Evolutionary conservation across 2,113 vertebrate genomes (phyloP).

Genomic region (Chaetura pelagica): DNA sequence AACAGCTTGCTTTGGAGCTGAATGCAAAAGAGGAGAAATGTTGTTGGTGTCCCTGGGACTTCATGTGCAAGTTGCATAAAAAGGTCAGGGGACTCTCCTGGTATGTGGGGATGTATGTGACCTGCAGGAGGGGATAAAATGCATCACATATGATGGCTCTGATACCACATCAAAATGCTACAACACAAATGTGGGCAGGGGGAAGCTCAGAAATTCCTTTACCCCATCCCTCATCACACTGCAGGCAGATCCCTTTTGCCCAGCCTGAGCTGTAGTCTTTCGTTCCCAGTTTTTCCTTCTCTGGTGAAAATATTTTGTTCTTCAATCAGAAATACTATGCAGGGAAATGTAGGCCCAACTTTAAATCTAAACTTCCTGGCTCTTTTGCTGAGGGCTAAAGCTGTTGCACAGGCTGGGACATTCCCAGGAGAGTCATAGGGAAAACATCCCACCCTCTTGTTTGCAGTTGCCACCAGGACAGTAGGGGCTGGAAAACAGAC

Average conservation of each 20-base stretch:
- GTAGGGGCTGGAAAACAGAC: neutral
- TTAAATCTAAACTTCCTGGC: neutral
- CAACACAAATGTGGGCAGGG: neutral
- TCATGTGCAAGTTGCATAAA: neutral
- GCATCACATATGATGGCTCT: neutral
- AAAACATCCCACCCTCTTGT: neutral
- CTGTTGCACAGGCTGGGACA: rapidly evolving
- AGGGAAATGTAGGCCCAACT: neutral
- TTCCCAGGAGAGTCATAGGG: neutral
- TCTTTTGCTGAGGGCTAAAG: neutral
- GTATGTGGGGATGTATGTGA: rapidly evolving
- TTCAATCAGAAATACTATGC: neutral
- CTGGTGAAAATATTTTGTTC: neutral
- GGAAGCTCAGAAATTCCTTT: neutral
- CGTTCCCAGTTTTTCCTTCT: neutral
- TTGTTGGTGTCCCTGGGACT: rapidly evolving
- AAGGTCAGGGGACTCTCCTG: neutral
- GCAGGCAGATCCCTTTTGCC: neutral
- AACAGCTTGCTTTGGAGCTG: neutral
- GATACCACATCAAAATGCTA: neutral
- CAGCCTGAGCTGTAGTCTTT: neutral
- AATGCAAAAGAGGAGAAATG: slow-evolving; percentile 1
- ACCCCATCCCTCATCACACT: neutral
- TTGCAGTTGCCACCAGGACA: neutral
- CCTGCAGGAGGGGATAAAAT: neutral